Conservation (phyloP, 1,140 invertebrate species). For the Tetramorium parvispinum region DNA sequence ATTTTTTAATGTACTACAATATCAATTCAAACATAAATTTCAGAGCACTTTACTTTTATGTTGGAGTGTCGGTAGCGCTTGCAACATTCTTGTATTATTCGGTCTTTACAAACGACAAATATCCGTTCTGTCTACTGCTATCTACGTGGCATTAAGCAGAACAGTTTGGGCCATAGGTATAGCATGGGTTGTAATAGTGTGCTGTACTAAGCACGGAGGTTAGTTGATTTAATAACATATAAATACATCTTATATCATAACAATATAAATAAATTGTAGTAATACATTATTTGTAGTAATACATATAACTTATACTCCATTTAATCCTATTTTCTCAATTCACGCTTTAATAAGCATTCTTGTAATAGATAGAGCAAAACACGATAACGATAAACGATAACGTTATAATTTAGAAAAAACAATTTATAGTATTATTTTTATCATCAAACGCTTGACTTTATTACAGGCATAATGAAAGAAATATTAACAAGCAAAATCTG, state of each 20-base stretch:
- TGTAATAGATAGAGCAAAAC: neutral
- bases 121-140: slow-evolving; percentile 77
- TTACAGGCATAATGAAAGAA: slow-evolving; percentile 82
- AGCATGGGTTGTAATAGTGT: slow-evolving; percentile 85
- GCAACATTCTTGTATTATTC: slow-evolving; percentile 84
- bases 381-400: neutral
- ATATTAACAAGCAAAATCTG: slow-evolving; percentile 83
- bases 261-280: neutral
- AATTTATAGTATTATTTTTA: neutral
- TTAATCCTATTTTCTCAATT: neutral
- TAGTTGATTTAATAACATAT: slow-evolving; percentile 31
- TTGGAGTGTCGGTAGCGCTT: slow-evolving; percentile 81
- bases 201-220: slow-evolving; percentile 77
- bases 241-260: neutral
- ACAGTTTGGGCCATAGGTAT: slow-evolving; percentile 85
- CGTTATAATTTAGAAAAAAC: slow-evolving; percentile 32
- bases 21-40: slow-evolving; percentile 65
- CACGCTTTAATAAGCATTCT: neutral
- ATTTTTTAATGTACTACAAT: slow-evolving; percentile 19
- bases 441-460: slow-evolving; percentile 30
- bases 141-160: slow-evolving; percentile 83
- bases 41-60: slow-evolving; percentile 76
- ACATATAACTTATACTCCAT: neutral
- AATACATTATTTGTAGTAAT: neutral
- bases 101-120: slow-evolving; percentile 80